Evolutionary conservation across 2,888 invertebrate species (phyloP).

Genomic region (Apotomis turbidana): DNA sequence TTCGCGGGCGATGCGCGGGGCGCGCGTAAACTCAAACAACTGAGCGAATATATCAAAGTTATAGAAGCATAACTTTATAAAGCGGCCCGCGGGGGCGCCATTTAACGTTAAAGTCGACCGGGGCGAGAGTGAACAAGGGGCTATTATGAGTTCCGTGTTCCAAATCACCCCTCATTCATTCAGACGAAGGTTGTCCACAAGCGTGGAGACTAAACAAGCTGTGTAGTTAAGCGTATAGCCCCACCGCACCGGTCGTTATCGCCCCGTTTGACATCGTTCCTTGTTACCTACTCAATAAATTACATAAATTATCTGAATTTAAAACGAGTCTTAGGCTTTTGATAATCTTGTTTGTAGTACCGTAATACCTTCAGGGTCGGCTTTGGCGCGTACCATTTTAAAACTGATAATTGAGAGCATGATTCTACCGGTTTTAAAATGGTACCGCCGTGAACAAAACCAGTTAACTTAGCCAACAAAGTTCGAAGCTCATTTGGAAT

Average conservation of each 20-base stretch:
- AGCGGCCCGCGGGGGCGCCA: constrained; percentile 61
- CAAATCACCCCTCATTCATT: background rate
- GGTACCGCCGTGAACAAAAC: constrained; percentile 14
- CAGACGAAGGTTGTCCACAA: too few relatives aligned
- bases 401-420: constrained; percentile 25
- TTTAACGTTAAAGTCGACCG: constrained; percentile 48
- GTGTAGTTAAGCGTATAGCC: background rate
- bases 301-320: constrained; percentile 83
- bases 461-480: constrained; percentile 31
- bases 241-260: background rate
- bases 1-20: background rate
- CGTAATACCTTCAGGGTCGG: constrained; percentile 52
- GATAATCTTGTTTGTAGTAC: constrained; percentile 67
- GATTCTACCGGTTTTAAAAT: constrained; percentile 28
- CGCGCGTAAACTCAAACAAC: constrained; percentile 49
- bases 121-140: background rate
- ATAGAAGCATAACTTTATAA: constrained; percentile 56
- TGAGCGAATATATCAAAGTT: constrained; percentile 55
- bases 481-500: constrained; percentile 15
- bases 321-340: constrained; percentile 82
- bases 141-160: background rate
- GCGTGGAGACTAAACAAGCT: background rate
- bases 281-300: constrained; percentile 80
- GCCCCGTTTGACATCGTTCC: constrained; percentile 52
- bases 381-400: constrained; percentile 44